Conservation (phyloP, 2,888 invertebrate genomes). For the Belgica antarctica region DNA sequence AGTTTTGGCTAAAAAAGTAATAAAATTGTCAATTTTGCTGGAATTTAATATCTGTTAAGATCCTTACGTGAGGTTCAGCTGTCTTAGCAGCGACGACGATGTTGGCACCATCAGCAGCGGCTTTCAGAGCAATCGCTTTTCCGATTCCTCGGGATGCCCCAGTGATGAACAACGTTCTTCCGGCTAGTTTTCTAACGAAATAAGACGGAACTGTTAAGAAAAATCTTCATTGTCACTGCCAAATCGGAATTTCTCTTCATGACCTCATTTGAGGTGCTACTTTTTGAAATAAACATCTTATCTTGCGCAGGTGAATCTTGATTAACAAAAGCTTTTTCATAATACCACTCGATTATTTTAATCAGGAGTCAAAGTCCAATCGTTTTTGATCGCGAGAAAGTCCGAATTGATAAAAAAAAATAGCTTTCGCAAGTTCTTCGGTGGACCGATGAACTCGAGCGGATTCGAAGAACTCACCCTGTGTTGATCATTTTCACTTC, state of each 20-base stretch:
- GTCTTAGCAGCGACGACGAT: constrained; percentile 86
- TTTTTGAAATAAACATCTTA: background rate
- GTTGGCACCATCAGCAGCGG: constrained; percentile 80
- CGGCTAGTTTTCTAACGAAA: constrained; percentile 61
- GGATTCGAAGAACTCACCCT: constrained; percentile 8
- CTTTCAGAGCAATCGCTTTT: constrained; percentile 72
- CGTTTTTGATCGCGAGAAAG: background rate
- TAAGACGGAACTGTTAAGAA: background rate
- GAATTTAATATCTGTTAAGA: constrained; percentile 50
- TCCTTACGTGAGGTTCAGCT: constrained; percentile 64
- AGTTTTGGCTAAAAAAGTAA: constrained; percentile 49
- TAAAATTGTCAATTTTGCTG: background rate
- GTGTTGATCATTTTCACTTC: constrained; percentile 17
- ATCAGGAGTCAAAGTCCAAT: constrained; percentile 20
- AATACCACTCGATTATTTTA: background rate
- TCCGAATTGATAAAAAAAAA: constrained; percentile 17
- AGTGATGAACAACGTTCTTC: constrained; percentile 89
- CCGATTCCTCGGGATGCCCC: constrained; percentile 97
- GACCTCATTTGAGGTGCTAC: background rate
- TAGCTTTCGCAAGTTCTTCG: background rate
- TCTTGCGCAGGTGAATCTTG: background rate
- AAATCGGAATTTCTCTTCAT: background rate
- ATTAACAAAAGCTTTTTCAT: background rate
- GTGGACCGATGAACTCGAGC: background rate
- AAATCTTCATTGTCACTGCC: background rate